These are phyloP conservation scores for Chymomyza fuscimana DNA, from an alignment of 2,888 invertebrate species.

Conservation along the genomic window DNA sequence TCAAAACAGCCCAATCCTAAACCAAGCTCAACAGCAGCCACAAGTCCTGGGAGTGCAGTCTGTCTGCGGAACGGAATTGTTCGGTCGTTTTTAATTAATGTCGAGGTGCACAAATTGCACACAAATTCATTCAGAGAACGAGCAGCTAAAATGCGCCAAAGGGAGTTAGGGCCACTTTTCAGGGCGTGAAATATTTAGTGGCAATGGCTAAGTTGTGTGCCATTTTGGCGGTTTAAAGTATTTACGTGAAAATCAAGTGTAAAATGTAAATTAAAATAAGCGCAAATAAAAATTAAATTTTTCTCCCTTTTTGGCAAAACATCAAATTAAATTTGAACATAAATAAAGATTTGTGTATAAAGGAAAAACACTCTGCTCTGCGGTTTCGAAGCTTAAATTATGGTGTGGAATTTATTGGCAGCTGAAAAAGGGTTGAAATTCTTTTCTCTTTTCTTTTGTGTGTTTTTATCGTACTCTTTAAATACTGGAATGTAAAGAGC, in stretches of 20 bases:
- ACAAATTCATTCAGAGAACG: conserved; percentile 37
- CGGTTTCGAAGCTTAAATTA: conserved; percentile 24
- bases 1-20: not conserved
- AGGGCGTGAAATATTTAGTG: not conserved
- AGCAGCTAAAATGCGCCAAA: not conserved
- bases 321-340: not conserved
- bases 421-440: conserved; percentile 15
- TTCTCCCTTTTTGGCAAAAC: not conserved
- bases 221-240: conserved; percentile 4
- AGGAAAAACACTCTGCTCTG: conserved; percentile 1
- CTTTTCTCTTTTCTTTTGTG: not conserved
- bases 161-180: not conserved
- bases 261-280: conserved; percentile 15
- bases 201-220: not conserved
- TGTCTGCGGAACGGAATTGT: not conserved
- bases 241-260: conserved; percentile 38
- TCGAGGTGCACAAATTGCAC: conserved; percentile 46
- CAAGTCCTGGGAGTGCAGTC: not conserved
- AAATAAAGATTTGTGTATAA: not conserved
- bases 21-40: not conserved
- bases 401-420: conserved; percentile 41
- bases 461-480: not conserved
- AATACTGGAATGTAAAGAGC: not conserved
- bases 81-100: conserved; percentile 69
- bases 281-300: not conserved